Evolutionary conservation across 1,140 invertebrate species (phyloP).

Genomic region (Micrasema minimum): DNA sequence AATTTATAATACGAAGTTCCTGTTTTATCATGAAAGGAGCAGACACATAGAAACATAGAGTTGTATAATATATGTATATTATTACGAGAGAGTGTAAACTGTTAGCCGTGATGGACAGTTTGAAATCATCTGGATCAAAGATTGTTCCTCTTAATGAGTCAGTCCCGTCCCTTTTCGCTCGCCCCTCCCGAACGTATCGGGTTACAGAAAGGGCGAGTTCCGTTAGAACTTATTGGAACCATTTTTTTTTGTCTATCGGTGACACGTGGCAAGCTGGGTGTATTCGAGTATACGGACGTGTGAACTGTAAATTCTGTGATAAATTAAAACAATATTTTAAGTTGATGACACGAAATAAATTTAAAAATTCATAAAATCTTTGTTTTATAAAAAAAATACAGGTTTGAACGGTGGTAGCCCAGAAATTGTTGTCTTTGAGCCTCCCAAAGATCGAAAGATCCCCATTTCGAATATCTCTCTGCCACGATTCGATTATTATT

Average conservation of each 20-base stretch:
- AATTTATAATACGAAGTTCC: too few species aligned
- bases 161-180: neutral
- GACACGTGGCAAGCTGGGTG: constrained; percentile 18
- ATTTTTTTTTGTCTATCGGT: neutral
- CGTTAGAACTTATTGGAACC: constrained; percentile 1
- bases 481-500: too few species aligned
- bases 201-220: constrained; percentile 15
- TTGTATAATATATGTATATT: too few species aligned
- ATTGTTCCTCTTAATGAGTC: constrained; percentile 16
- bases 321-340: neutral
- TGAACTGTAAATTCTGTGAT: neutral
- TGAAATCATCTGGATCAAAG: constrained; percentile 33
- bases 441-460: neutral
- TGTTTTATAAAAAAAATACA: too few species aligned
- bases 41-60: too few species aligned
- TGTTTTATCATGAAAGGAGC: too few species aligned
- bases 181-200: neutral
- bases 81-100: too few species aligned
- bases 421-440: neutral
- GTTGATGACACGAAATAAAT: too few species aligned
- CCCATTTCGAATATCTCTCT: too few species aligned
- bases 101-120: constrained; percentile 24
- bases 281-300: neutral
- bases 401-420: neutral
- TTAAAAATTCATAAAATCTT: too few species aligned